A percentile compares a stretch with the other conserved stretches of the same genome.
These are phyloP conservation scores for Callyntrura guangdongensis DNA, from an alignment of 2,888 invertebrate species.

Conservation along the genomic window DNA sequence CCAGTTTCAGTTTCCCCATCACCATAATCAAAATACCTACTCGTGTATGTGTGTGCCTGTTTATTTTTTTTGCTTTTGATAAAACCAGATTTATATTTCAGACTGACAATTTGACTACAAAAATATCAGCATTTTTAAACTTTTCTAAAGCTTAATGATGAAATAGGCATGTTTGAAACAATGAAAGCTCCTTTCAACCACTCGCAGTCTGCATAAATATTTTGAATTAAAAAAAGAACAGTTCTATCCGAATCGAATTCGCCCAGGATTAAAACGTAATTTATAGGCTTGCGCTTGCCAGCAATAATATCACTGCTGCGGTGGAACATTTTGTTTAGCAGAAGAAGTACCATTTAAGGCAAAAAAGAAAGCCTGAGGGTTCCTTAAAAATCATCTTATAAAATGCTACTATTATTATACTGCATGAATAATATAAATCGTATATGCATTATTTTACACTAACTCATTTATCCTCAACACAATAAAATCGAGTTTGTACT, in stretches of 20 bases:
- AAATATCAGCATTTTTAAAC: background rate
- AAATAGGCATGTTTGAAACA: conserved; percentile 7
- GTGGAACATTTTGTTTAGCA: background rate
- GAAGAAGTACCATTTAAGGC: conserved; percentile 48
- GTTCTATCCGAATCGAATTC: conserved; percentile 44
- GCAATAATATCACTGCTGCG: background rate
- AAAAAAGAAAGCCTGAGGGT: conserved; percentile 63
- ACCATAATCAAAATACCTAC: background rate
- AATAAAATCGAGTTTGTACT: background rate
- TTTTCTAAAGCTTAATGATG: background rate
- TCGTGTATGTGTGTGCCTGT: background rate
- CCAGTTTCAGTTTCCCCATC: background rate
- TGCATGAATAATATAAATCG: background rate
- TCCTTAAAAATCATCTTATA: conserved; percentile 40
- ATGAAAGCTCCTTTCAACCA: background rate
- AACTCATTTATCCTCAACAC: conserved; percentile 12
- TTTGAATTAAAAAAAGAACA: conserved; percentile 7
- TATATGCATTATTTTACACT: conserved; percentile 6
- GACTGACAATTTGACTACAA: background rate
- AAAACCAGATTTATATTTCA: too few species aligned
- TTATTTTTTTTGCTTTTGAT: background rate
- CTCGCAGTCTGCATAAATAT: conserved; percentile 12
- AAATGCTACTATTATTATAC: conserved; percentile 44
- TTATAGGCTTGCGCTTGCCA: conserved; percentile 61
- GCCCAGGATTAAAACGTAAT: conserved; percentile 64